Base-by-base conservation (phyloP, 2,888 invertebrate species). In the Caenorhabditis sp. region DNA sequence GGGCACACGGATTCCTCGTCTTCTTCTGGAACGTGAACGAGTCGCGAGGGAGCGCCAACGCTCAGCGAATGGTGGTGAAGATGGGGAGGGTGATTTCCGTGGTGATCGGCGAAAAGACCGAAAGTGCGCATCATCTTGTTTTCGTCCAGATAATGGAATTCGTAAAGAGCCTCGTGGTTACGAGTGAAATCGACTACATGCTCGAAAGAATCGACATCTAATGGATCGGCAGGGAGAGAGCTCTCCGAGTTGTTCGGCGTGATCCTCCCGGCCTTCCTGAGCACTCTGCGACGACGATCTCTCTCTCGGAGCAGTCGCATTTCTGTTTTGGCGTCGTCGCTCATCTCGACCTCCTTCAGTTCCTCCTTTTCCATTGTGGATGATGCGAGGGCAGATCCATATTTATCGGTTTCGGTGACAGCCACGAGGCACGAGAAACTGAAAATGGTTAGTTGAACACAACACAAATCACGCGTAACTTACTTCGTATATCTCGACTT, bases 131-230 rank as follows among this genome's bases (percentile, higher is more conserved):
- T 58, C 62, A 79, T 77, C 48, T 85, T 83, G 61, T 94, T 93
- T 85, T 93, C 93, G 89, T 95, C 95, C 89, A 94, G 93, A 89
- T 95, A 96, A 90, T 95, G 95, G 90, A 94, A 95, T 0, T 95
- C 94, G 91, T 95, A 94, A 8, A 95, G 91, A 0, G 95, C 94
- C 84, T 96, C 95, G 88, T 95, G 94, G 84, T 94, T 93, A 46
- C 93, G 92, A 59, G 95, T 94, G 84, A 94, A 94, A 79, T 91
- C 90, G 4, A 92, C 89, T 65, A 92, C 91, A 83, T 91, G 90
- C 53, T 92, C 92, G 80, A 92, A 91, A 0, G 92, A 91, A 83
- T 92, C 92, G 55, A 91, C 90, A 53, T 86, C 86, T 26, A 79
- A 78, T 1, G 63, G 15, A n/a, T 58, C 56, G 1, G 50, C 17